phyloP scores from a whole-genome alignment of 1,140 invertebrate genomes.

The Microvelia longipes region DNA sequence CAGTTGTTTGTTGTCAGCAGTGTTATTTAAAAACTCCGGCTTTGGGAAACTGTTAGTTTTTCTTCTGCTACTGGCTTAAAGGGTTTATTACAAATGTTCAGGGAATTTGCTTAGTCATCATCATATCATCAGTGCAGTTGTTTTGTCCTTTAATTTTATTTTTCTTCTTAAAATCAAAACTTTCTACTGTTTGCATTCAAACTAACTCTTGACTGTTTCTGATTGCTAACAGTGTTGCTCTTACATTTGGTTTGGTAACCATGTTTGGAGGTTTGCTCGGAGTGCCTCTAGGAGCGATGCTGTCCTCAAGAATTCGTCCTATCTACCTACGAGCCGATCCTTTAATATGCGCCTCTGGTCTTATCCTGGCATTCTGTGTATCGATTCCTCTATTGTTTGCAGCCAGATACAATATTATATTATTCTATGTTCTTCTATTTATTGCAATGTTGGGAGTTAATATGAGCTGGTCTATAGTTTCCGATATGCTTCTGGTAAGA shows the following conservation, averaged over 20 bases:
- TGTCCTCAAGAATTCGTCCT: conserved; percentile 53
- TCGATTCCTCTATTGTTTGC: conserved; percentile 34
- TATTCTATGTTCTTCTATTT: conserved; percentile 64
- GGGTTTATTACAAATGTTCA: too few species aligned
- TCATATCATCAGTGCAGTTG: too few species aligned
- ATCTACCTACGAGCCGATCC: conserved; percentile 59
- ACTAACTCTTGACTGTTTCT: too few species aligned
- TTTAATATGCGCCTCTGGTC: conserved; percentile 76
- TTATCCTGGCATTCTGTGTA: conserved; percentile 65
- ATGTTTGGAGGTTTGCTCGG: conserved; percentile 84
- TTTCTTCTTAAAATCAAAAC: too few species aligned
- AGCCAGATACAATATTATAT: conserved; percentile 37
- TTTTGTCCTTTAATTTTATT: too few species aligned
- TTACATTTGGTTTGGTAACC: conserved; percentile 83
- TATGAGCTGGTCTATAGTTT: conserved; percentile 94
- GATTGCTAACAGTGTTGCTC: conserved; percentile 66
- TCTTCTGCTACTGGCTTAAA: too few species aligned
- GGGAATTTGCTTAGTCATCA: too few species aligned
- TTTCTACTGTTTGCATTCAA: too few species aligned
- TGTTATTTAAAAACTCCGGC: too few species aligned
- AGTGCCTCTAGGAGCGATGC: conserved; percentile 66
- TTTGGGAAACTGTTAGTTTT: too few species aligned
- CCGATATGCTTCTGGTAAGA: conserved; percentile 92
- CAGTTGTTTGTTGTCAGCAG: too few species aligned
- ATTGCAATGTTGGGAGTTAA: conserved; percentile 61